Evolutionary conservation across 1,140 invertebrate genomes (phyloP).

Genomic region (Calliphora vicina): DNA sequence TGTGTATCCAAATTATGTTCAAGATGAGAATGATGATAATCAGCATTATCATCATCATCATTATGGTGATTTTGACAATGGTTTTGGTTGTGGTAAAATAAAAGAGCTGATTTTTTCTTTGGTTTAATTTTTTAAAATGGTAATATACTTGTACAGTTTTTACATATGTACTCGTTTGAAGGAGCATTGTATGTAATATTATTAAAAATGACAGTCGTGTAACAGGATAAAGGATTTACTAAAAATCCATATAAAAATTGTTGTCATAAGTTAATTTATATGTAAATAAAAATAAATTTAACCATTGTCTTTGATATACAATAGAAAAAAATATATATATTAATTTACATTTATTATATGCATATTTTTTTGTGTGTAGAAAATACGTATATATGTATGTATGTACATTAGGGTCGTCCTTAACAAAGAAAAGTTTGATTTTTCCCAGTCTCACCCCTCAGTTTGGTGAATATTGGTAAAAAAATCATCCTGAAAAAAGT

Average conservation of each 20-base stretch:
- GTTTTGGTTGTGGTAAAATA: neutral
- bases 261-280: slow-evolving; percentile 25
- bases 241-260: neutral
- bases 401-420: too few relatives aligned
- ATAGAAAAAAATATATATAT: too few relatives aligned
- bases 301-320: slow-evolving; percentile 6
- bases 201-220: neutral
- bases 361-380: too few relatives aligned
- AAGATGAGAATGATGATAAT: neutral
- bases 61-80: neutral
- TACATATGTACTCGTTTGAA: too few relatives aligned
- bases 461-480: too few relatives aligned
- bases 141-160: neutral
- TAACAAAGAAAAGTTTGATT: too few relatives aligned
- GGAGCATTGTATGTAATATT: neutral
- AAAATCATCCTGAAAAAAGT: too few relatives aligned
- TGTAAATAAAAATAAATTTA: slow-evolving; percentile 21
- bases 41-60: neutral
- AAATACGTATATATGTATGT: too few relatives aligned
- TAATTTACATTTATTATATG: too few relatives aligned
- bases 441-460: too few relatives aligned
- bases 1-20: neutral
- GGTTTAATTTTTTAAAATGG: neutral
- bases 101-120: neutral
- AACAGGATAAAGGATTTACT: neutral